Base-by-base conservation (phyloP, 2,797 vertebrate species). In the Valencia hispanica region DNA sequence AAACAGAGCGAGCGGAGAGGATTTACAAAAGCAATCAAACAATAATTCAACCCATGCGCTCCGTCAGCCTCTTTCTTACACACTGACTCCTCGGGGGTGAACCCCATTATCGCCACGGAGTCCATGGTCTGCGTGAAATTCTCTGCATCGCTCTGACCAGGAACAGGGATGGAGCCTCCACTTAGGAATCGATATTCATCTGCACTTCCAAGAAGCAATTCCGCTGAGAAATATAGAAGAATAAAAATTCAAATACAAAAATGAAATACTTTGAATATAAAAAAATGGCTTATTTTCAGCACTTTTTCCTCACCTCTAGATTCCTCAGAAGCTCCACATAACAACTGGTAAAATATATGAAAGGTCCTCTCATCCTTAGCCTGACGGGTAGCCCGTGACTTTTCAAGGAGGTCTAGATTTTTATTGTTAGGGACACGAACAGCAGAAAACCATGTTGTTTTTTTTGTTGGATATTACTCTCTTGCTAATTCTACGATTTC, bases 111-210 rank as follows among this genome's bases (percentile, higher is more conserved):
- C 45, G 87, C 91, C 95, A 98, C 96, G 14, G 97, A 97, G 91
- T 97, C 97, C 96, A 98, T 96, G 0, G 97, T 98, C 93, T 98
- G 97, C 10, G 95, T 96, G 90, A 98, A 97, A 88, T 97, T 96
- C 72, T 98, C 97, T 0, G 95, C 92, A 68, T 98, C 97, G 43
- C 96, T 97, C 89, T 97, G 96, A 0, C 97, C 96, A 1, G 96
- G 92, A 79, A 97, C 92, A 0, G 95, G 92, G 0, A 97, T 88
- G 1, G 96, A 94, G 12, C 97, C 97, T 0, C 96, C 95, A 53
- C 96, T 97, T 77, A 98, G 94, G 86, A 97, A 98, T 73, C 96
- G 96, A 82, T 98, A 98, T 63, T 96, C 84, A 73, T 96, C 96
- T 48, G 94, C 96, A 4, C 92, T 94, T 70, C 96, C 96, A 71